Base-by-base conservation (phyloP, 1,140 invertebrate genomes). In the Acromyrmex echinatior region DNA sequence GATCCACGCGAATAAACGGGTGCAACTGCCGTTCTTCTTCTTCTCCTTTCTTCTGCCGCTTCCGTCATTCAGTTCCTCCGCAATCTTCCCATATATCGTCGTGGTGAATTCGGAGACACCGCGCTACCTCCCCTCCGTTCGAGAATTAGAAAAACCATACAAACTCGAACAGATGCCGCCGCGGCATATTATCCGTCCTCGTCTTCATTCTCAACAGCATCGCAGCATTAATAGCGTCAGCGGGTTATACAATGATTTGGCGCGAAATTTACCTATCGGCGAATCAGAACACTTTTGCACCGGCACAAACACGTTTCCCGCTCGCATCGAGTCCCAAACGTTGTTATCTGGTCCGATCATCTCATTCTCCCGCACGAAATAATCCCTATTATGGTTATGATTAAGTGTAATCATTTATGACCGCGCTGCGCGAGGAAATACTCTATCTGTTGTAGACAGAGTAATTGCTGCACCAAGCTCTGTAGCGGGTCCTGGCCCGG, bases 401-500 rank as follows among this genome's bases (percentile, higher is more conserved):
- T 79, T 76, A 58, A 81, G 25, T n/a, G 49, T 9, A 16, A 77
- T 92, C 79, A 93, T 82, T 92, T 94, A 63, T 95, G 94, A 62
- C 93, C 93, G 65, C 93, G 94, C 85, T 95, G 95, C 6, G 92
- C 90, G 63, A 95, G 91, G 77, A 95, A 90, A 81, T 93, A 94
- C 86, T 95, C 94, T 68, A 95, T 92, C 79, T 95, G 93, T 82
- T 95, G 92, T 28, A 94, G 71, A 66, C 92, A 94, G 74, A 93
- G 89, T 65, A 95, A 92, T 87, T 95, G 95, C 86, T 95, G 95
- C 84, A 95, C 92, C 88, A 95, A 92, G 77, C 94, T 95, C 85
- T 95, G 95, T 80, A 95, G 87, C 45, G 95, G 94, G 68, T 94
- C 94, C 82, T 95, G 94, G 60, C 91, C 92, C 66, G 92, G 92